Conservation (phyloP, 35 echinoderm and acorn worm species). For the Stichopus chloronotus region DNA sequence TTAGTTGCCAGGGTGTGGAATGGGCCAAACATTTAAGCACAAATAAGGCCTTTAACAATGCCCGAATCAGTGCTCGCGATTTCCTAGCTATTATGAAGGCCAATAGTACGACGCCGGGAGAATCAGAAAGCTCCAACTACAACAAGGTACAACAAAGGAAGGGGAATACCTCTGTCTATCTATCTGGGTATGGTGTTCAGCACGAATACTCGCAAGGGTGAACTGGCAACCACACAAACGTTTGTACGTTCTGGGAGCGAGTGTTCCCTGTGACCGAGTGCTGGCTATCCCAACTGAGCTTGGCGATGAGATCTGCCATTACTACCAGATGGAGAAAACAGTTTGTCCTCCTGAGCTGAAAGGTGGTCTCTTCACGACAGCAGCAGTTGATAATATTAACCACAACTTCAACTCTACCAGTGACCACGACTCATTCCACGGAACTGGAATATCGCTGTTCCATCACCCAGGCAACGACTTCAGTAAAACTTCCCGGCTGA, state of each 20-base stretch:
- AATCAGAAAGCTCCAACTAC: not conserved
- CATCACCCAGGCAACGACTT: conserved; percentile 32
- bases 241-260: not conserved
- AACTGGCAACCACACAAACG: not conserved
- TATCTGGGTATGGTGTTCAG: not conserved
- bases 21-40: conserved; percentile 11
- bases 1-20: not conserved
- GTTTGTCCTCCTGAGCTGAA: conserved; percentile 15
- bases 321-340: not conserved
- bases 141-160: not conserved
- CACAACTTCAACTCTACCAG: conserved; percentile 57
- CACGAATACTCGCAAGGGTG: not conserved
- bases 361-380: not conserved
- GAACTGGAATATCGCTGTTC: conserved; percentile 54
- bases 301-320: not conserved
- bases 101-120: not conserved
- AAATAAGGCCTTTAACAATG: not conserved
- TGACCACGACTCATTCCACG: conserved; percentile 62
- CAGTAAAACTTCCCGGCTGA: not conserved
- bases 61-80: not conserved
- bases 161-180: conserved; percentile 11
- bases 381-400: conserved; percentile 5
- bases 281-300: conserved; percentile 7
- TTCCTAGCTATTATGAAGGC: not conserved
- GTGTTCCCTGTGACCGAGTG: not conserved